Base-by-base conservation (phyloP, 2,888 invertebrate genomes). In the Diarsia dahlii region DNA sequence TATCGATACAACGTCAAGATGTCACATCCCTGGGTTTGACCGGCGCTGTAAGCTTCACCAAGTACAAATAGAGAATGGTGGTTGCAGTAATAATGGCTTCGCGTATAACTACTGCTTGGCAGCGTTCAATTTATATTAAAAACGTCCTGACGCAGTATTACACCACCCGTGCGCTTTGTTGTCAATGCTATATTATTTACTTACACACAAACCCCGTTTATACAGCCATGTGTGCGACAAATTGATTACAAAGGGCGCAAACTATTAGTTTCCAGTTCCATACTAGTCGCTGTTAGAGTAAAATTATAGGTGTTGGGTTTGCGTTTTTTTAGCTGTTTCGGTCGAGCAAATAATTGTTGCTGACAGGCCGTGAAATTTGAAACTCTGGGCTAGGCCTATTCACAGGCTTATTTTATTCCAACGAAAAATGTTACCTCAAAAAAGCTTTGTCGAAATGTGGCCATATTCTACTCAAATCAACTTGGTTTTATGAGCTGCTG, bases 61-160 rank as follows among this genome's bases (percentile, higher is more conserved):
- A 92, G 90, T 93, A 93, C 94, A 95, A 95, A 95, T 95, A 94
- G 94, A 95, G 92, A 94, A 92, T 93, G 90, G 93, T 91, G 89
- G 92, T 91, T 91, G 89, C 91, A 91, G 93, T 93, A 94, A 94
- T 94, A 95, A 94, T 93, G 90, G 92, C 88, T 81, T 83, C 81
- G 79, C 83, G 88, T 90, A 89, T 89, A 89, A 90, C 91, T 90
- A 91, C 89, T 86, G 88, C 90, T 88, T 88, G 84, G 88, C 89
- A 78, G 89, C 93, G 93, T 93, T 93, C 93, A 94, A 94, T 94
- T 95, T 94, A 91, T 94, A 95, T 95, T 94, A 94, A 94, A 94
- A 94, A 92, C 87, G 76, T 71, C 65, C 62, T 78, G 84, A 75
- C 76, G 74, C 71, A 75, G 74, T 76, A 54, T 78, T 85, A 65